Base-by-base conservation (phyloP, 1,140 invertebrate genomes). In the Venturia canescens region DNA sequence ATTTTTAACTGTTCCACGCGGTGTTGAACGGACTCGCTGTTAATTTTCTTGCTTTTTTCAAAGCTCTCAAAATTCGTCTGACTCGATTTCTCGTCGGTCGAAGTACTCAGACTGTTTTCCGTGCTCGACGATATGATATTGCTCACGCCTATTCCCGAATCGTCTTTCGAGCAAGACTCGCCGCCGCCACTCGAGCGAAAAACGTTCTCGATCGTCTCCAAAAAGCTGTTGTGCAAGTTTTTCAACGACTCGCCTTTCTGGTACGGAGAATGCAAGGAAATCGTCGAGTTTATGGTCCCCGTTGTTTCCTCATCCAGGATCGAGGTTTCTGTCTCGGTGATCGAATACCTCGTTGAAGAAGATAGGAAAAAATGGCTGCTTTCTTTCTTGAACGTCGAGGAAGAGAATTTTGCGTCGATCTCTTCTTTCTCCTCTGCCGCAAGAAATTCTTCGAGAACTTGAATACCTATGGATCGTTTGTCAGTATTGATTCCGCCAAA, bases 91-190 rank as follows among this genome's bases (percentile, higher is more conserved):
- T 86, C 76, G 3, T 83, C 60, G 15, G 29, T 77, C 11, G 80
- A 67, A 7, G 3, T 31, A 34, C 16, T 79, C 1, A 23, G 7
- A 63, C 60, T 70, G 11, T 82, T 81, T 2, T 44, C 67, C 7
- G 67, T 9, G 15, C 31, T 82, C 6, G 15, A 83, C 53, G 70
- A 83, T 27, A 76, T 79, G 9, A 74, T 26, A 11, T 79, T 83
- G 18, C 63, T 83, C 7, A 80, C 69, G 29, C 72, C 82, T 21
- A 89, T 84, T 50, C 89, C 90, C 1, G 90, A 91, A 81, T 91
- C 90, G 63, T 89, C 84, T 79, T 86, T 88, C n/a, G 80, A 84
- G 21, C 79, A 3, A 16, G 29, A 31, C 3, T 48, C 57, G 1
- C 83, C 82, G 72, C 81, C 57, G 1, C 83, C 82, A 72, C 81